Evolutionary conservation across 2,797 vertebrate genomes (phyloP).

Genomic region (Tadarida brasiliensis): DNA sequence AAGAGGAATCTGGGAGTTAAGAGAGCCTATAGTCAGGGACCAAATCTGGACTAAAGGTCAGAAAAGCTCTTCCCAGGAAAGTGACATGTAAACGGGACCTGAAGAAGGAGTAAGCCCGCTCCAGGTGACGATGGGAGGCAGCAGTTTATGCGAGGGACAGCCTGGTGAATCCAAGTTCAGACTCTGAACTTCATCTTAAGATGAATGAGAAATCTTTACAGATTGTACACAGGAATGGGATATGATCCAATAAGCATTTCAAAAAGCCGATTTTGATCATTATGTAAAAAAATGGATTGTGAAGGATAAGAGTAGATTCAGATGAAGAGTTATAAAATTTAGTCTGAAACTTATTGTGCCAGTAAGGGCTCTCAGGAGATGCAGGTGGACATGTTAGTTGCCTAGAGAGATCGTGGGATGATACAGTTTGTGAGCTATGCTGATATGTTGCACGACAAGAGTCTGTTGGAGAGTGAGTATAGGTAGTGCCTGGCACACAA

Average conservation of each 20-base stretch:
- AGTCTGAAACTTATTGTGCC: not conserved
- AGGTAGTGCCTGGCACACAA: too few species aligned
- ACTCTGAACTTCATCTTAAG: not conserved
- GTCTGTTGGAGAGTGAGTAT: not conserved
- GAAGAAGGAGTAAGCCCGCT: not conserved
- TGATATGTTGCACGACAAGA: not conserved
- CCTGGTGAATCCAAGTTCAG: not conserved
- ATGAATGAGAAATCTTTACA: not conserved
- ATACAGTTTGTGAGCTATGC: not conserved
- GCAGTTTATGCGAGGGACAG: not conserved
- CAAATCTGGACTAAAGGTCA: not conserved
- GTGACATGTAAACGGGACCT: not conserved
- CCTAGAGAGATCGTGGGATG: not conserved
- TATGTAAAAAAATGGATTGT: not conserved
- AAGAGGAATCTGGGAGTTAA: not conserved
- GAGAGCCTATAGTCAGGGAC: not conserved
- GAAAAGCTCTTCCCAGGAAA: conserved; percentile 35
- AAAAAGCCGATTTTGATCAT: not conserved
- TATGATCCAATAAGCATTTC: not conserved
- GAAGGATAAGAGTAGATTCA: not conserved
- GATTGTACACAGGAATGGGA: not conserved
- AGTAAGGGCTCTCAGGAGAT: not conserved
- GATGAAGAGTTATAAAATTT: not conserved
- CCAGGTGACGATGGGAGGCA: not conserved
- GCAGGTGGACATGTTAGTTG: not conserved